Percentiles rank a stretch among this genome's conserved stretches.
Conservation (phyloP, 1,140 invertebrate species). For the Lasioglossum albipes region DNA sequence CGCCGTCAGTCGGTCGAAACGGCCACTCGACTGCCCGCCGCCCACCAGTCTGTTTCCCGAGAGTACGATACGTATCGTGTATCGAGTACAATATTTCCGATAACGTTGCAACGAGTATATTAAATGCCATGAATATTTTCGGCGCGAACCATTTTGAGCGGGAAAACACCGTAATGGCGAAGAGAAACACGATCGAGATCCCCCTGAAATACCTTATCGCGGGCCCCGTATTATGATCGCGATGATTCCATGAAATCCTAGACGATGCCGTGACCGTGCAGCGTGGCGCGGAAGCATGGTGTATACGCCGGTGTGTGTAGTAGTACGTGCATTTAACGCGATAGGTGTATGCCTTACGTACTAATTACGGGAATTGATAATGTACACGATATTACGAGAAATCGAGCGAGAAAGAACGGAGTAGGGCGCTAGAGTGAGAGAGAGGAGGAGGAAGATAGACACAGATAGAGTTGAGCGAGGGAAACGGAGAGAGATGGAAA, state of each 20-base stretch:
- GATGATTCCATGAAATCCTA: constrained; percentile 27
- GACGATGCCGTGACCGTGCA: constrained; percentile 36
- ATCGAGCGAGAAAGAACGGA: constrained; percentile 2
- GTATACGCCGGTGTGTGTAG: constrained; percentile 30
- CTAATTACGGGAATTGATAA: constrained; percentile 1
- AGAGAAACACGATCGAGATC: neutral
- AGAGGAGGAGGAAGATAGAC: no score
- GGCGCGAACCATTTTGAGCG: neutral
- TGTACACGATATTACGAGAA: neutral
- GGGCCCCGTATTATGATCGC: neutral
- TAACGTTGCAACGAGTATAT: neutral
- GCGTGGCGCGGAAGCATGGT: constrained; percentile 55
- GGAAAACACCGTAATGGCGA: neutral
- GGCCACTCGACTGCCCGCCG: constrained; percentile 41
- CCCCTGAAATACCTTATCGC: neutral
- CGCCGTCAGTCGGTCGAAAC: constrained; percentile 48
- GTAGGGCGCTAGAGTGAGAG: no score
- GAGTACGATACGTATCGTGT: constrained; percentile 13
- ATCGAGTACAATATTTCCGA: neutral
- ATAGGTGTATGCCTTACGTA: constrained; percentile 18
- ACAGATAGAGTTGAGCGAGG: no score
- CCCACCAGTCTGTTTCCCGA: constrained; percentile 13
- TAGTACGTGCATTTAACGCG: constrained; percentile 11
- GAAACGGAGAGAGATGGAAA: no score
- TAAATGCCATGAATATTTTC: neutral